phyloP scores from a whole-genome alignment of 2,113 vertebrate genomes.

The Protomyctophum bolini region DNA sequence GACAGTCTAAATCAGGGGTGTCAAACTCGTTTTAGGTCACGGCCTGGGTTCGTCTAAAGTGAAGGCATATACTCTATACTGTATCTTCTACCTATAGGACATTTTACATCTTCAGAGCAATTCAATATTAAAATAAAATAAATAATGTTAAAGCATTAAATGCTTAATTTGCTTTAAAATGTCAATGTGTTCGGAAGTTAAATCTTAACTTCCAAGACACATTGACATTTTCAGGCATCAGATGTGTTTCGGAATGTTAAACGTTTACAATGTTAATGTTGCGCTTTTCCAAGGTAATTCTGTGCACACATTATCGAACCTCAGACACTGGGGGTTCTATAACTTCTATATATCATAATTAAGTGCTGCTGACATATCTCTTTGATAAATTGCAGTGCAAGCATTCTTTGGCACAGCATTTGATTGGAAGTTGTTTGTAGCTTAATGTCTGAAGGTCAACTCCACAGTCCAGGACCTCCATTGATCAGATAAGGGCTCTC shows the following conservation, averaged over 20 bases:
- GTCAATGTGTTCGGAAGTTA: background rate
- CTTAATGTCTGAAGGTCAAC: conserved; percentile 53
- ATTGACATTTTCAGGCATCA: no score
- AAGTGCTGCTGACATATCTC: conserved; percentile 34
- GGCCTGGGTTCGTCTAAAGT: no score
- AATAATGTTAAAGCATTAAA: no score
- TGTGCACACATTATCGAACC: background rate
- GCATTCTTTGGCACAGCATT: conserved; percentile 14
- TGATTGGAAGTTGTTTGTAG: conserved; percentile 11
- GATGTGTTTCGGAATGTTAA: no score
- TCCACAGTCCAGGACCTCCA: conserved; percentile 30
- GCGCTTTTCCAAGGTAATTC: background rate
- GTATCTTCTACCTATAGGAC: no score
- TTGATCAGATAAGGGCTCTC: conserved; percentile 46
- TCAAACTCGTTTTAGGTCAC: no score
- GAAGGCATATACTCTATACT: no score
- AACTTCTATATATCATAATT: conserved; percentile 32
- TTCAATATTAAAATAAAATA: no score
- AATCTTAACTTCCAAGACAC: background rate
- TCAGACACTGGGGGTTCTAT: no score
- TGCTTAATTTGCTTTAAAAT: no score
- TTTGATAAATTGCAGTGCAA: conserved; percentile 44
- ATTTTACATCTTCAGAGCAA: no score
- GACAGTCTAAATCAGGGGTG: no score
- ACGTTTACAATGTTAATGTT: background rate